Evolutionary conservation across 2,113 vertebrate genomes (phyloP).

Genomic region (Cyphomyrus plagiostoma): DNA sequence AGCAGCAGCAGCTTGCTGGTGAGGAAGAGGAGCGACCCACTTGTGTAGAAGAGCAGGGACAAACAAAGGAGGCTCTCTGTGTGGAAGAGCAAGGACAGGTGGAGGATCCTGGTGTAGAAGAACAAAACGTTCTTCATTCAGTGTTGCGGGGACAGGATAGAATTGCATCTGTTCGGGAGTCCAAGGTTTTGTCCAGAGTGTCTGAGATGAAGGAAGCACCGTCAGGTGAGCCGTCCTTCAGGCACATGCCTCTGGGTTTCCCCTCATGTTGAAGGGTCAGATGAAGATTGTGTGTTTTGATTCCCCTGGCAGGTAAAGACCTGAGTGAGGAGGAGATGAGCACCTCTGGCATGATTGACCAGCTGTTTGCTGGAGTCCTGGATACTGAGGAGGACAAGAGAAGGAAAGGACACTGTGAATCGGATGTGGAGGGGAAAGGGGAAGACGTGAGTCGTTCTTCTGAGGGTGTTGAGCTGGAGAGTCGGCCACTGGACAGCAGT

Average conservation of each 20-base stretch:
- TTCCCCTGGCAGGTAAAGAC: slow-evolving; percentile 32
- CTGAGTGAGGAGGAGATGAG: slow-evolving; percentile 42
- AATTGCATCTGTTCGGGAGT: slow-evolving; percentile 47
- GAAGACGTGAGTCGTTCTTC: slow-evolving; percentile 22
- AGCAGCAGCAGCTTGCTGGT: not conserved
- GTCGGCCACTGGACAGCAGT: slow-evolving; percentile 22
- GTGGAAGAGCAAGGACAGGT: not conserved
- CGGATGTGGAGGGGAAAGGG: slow-evolving; percentile 32
- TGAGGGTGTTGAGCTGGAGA: slow-evolving; percentile 13
- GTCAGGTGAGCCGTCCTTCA: slow-evolving; percentile 42
- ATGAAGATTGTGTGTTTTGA: not conserved
- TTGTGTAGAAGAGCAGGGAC: not conserved
- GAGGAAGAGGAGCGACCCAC: not conserved
- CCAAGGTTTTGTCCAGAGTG: slow-evolving; percentile 33
- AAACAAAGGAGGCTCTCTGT: not conserved
- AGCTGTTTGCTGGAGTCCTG: slow-evolving; percentile 65
- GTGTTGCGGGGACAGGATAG: slow-evolving; percentile 36
- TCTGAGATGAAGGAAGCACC: slow-evolving; percentile 30
- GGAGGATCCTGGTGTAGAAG: not conserved
- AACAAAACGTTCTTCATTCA: not conserved
- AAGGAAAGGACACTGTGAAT: slow-evolving; percentile 41
- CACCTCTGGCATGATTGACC: slow-evolving; percentile 56
- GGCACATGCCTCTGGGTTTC: not conserved
- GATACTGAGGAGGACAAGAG: slow-evolving; percentile 42
- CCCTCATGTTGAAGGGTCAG: not conserved